Evolutionary conservation across 2,797 vertebrate species (phyloP), one percentile per base, ranked within the genome.

Genomic region (Galaxias olidus): DNA sequence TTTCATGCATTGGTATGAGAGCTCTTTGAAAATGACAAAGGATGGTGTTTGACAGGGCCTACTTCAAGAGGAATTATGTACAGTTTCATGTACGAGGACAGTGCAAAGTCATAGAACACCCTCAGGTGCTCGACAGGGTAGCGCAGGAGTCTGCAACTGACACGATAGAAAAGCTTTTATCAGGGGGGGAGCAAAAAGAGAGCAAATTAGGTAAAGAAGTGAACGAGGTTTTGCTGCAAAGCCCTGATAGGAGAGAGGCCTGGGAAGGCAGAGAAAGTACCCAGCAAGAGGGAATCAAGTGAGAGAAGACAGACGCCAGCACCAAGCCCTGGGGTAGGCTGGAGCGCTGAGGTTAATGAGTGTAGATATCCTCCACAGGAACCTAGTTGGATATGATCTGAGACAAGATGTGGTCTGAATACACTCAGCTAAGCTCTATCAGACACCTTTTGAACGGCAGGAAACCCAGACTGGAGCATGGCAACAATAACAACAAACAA

Each of bases 281-380:
- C 43, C 63, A 17, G 43, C 15, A 48, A 45, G 61, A 67, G 60
- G 74, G 74, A 44, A 53, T 73, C 10, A 56, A 78, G 73, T 60
- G 83, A 81, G 58, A 58, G 68, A 71, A 71, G 71, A 76, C 66
- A 65, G 40, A 64, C 59, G 44, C 12, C 58, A 77, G 65, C 75
- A 68, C 1, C 11, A 53, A 74, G 73, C 78, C 74, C 57, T 7
- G 46, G 71, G 83, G 78, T 76, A 49, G 9, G 14, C 65, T 60
- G 62, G 20, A 59, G 64, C 60, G 68, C 72, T 74, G 71, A 86
- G 82, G 84, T 86, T 90, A 91, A 91, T 86, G 80, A 87, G 82
- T 61, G 77, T 72, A 72, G 69, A 75, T 46, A 73, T 72, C 51
- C 72, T 72, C 75, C 49, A 43, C 69, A 65, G 73, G 63, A 78